Evolutionary conservation across 2,888 invertebrate genomes (phyloP).

Genomic region (Aproaerema taeniolella): DNA sequence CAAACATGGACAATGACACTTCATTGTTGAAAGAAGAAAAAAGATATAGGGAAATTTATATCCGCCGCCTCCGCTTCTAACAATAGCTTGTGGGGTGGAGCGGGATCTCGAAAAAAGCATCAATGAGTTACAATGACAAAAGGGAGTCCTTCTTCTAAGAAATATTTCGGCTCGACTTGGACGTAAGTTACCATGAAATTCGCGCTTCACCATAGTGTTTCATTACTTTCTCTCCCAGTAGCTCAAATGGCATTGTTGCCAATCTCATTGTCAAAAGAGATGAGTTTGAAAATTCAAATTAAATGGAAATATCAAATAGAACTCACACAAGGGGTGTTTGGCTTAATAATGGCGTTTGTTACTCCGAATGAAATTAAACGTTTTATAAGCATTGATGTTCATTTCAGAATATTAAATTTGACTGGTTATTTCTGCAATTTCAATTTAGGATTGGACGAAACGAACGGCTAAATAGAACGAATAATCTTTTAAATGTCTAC

Average conservation of each 20-base stretch:
- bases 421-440: no score
- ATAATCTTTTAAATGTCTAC: no score
- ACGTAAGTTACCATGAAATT: constrained; percentile 47
- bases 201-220: constrained; percentile 29
- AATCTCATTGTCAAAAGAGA: constrained; percentile 24
- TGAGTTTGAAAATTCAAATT: constrained; percentile 64
- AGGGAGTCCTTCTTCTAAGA: constrained; percentile 35
- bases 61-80: constrained; percentile 41
- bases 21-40: constrained; percentile 60
- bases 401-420: no score
- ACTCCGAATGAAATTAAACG: no score
- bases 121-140: constrained; percentile 47
- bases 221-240: constrained; percentile 21
- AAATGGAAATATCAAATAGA: constrained; percentile 63
- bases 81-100: constrained; percentile 48
- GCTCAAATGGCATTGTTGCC: constrained; percentile 33
- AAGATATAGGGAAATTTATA: constrained; percentile 54
- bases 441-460: no score
- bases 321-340: no score
- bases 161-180: constrained; percentile 36
- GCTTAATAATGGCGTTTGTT: no score
- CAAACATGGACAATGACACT: constrained; percentile 66
- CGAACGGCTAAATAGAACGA: no score
- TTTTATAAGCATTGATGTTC: no score
- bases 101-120: constrained; percentile 44